Base-by-base conservation (phyloP, 2,113 vertebrate genomes). In the Zapus hudsonius region DNA sequence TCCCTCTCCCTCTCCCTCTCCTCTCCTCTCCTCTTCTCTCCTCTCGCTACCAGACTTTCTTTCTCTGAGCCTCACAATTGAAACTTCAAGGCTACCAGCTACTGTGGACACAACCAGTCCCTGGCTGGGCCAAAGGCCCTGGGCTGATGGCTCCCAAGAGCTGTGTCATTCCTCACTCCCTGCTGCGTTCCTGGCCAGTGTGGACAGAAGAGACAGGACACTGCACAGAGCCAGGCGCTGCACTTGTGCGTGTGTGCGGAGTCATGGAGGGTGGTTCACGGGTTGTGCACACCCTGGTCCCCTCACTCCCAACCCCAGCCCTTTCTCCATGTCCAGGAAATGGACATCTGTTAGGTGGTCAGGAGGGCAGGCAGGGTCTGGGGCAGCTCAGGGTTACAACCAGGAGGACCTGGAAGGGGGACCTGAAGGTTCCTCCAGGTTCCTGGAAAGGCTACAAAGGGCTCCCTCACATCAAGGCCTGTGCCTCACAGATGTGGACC, bases 11-110 rank as follows among this genome's bases (percentile, higher is more conserved):
- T n/a, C n/a, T n/a, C n/a, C n/a, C n/a, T n/a, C n/a, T n/a, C n/a
- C n/a, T n/a, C n/a, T n/a, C n/a, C n/a, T n/a, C n/a, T n/a, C n/a
- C n/a, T n/a, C n/a, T n/a, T n/a, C n/a, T n/a, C n/a, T n/a, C n/a
- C n/a, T 70, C 42, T 33, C 11, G 33, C 44, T 47, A 16, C n/a
- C 38, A 72, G 17, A 36, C 38, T 55, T 80, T n/a, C n/a, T 73
- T 63, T 25, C 59, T 47, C 76, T 25, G 36, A 74, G 75, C 47
- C 52, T 66, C 52, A 5, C 1, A 1, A 73, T 73, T 31, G 67
- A 40, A 59, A 20, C 12, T 5, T 25, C 19, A 3, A 0, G 23
- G 22, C 42, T 59, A 47, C 0, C 0, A 36, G 12, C 52, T 1
- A 27, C 80, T 5, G 16, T 29, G 29, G 52, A 42, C 42, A 15